A percentile compares a stretch with the other conserved stretches of the same genome.
phyloP scores from a whole-genome alignment of 2,888 invertebrate genomes.

The Sialis lutaria region DNA sequence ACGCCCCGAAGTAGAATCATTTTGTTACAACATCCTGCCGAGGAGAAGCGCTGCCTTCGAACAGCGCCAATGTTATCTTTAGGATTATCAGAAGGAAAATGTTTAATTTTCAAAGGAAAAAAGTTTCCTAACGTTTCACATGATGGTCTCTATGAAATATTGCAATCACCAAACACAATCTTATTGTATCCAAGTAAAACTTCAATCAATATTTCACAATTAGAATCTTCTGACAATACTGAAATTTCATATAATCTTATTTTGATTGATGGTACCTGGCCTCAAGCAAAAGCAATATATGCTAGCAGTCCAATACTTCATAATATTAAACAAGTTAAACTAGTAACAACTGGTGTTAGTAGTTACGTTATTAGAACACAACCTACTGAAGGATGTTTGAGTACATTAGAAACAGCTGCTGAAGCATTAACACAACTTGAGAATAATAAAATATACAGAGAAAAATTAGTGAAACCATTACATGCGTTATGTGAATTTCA shows the following conservation, averaged over 20 bases:
- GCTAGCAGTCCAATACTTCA: slow-evolving; percentile 62
- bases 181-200: slow-evolving; percentile 65
- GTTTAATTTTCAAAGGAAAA: slow-evolving; percentile 66
- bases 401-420: slow-evolving; percentile 77
- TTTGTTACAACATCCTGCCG: slow-evolving; percentile 83
- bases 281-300: slow-evolving; percentile 85
- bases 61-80: slow-evolving; percentile 80
- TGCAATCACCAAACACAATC: slow-evolving; percentile 48
- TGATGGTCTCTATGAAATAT: slow-evolving; percentile 43
- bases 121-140: slow-evolving; percentile 58
- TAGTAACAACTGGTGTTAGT: slow-evolving; percentile 53
- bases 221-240: slow-evolving; percentile 26
- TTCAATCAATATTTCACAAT: slow-evolving; percentile 47
- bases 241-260: slow-evolving; percentile 53
- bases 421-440: slow-evolving; percentile 65
- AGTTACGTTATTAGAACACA: slow-evolving; percentile 87
- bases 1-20: slow-evolving; percentile 53
- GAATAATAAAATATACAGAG: slow-evolving; percentile 40
- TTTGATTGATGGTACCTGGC: slow-evolving; percentile 89
- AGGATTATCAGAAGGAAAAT: slow-evolving; percentile 55
- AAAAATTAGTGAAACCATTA: slow-evolving; percentile 57
- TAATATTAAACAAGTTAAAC: slow-evolving; percentile 61
- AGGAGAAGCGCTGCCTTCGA: slow-evolving; percentile 73
- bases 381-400: slow-evolving; percentile 79
- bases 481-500: slow-evolving; percentile 75